These are phyloP conservation scores for Sander lucioperca DNA, from an alignment of 2,113 vertebrate species.

Conservation along the genomic window DNA sequence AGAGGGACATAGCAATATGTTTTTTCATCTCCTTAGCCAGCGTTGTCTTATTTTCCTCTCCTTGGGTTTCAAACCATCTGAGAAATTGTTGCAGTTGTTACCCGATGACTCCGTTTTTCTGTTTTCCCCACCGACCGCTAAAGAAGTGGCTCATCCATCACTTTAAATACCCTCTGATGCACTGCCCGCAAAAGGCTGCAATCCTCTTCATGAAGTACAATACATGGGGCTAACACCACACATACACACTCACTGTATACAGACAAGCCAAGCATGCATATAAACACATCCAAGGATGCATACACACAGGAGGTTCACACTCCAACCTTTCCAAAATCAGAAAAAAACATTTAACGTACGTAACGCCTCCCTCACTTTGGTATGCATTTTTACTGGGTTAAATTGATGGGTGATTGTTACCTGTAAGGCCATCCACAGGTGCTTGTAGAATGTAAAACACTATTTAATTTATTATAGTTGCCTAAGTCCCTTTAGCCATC, in stretches of 20 bases:
- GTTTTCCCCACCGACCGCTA: conserved; percentile 44
- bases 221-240: conserved; percentile 6
- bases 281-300: conserved; percentile 1
- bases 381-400: neutral
- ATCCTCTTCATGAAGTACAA: conserved; percentile 29
- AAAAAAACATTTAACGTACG: neutral
- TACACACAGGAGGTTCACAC: conserved; percentile 12
- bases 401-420: neutral
- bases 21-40: conserved; percentile 50
- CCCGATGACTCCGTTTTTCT: conserved; percentile 51
- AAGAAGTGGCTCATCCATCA: conserved; percentile 66
- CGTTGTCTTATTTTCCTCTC: conserved; percentile 57
- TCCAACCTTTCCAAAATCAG: neutral
- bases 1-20: conserved; percentile 30
- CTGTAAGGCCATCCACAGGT: neutral
- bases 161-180: conserved; percentile 58
- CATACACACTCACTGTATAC: conserved; percentile 18
- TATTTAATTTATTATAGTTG: neutral
- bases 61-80: conserved; percentile 54
- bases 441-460: neutral
- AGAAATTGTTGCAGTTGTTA: conserved; percentile 57
- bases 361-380: neutral
- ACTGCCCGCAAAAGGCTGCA: conserved; percentile 40
- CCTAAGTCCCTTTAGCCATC: neutral
- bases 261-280: neutral